Base-by-base conservation (phyloP, 30 jellyfish, hydroid and myxozoan species). In the Aurelia sp. region DNA sequence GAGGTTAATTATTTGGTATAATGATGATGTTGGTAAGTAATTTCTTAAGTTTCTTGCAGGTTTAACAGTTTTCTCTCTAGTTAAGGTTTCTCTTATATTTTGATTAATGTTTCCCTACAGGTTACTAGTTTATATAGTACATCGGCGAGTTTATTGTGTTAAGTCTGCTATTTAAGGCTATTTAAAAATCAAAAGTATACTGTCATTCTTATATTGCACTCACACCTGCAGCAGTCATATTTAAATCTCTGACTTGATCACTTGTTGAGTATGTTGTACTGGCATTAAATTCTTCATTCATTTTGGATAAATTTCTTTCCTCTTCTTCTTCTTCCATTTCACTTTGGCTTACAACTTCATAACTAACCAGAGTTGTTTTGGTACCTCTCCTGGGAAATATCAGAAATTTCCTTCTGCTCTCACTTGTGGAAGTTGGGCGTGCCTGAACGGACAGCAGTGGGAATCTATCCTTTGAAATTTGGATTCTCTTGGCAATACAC, bases 151-250 rank as follows among this genome's bases (percentile, higher is more conserved):
- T 27, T 27, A 27, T 27, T 27, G 2, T 27, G 33, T 0, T 27
- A 2, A 27, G 33, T 27, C 33, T 0, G 33, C 2, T 27, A 27
- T 27, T 27, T 2, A 27, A 27, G 33, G 2, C 2, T 27, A 27
- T 27, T 27, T 27, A 1, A 1, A 27, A 27, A 27, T 2, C 33
- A 27, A 27, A 27, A 27, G 33, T 27, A 27, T 27, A 44, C 55
- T 44, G 8, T 33, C 22, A 55, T 4, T 12, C 20, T 91, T 67
- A 93, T 30, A 93, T 93, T 5, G 98, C 98, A 84, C 98, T 93
- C 33, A 93, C 85, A 18, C 98, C 96, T 3, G 98, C 97, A 0
- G 97, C 90, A 0, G 98, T 93, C 90, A 93, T 66, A 66, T 89
- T 80, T 30, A 88, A 69, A 67, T 93, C 97, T 44, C 88, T 64